phyloP scores from a whole-genome alignment of 2,888 invertebrate genomes.

The Caenorhabditis sp. region DNA sequence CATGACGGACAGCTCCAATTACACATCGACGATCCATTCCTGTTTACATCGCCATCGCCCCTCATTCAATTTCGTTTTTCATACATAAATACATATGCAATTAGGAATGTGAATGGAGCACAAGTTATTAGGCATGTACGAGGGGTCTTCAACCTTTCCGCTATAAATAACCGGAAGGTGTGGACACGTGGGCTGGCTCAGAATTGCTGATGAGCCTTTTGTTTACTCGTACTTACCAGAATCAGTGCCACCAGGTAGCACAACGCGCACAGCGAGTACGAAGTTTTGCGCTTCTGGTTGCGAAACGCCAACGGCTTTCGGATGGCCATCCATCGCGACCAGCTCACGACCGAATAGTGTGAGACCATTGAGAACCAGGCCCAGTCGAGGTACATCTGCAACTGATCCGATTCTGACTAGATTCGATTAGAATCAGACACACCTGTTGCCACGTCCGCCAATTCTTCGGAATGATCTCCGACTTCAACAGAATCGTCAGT shows the following conservation, averaged over 20 bases:
- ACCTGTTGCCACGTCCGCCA: conserved; percentile 75
- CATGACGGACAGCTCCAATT: conserved; percentile 48
- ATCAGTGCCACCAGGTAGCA: conserved; percentile 73
- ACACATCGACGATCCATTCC: conserved; percentile 47
- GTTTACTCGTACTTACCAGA: conserved; percentile 68
- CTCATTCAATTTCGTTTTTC: conserved; percentile 32
- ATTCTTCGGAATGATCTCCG: conserved; percentile 67
- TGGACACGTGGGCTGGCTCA: conserved; percentile 34
- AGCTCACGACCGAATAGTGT: conserved; percentile 74
- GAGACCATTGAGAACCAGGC: conserved; percentile 78
- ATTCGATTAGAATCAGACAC: background rate
- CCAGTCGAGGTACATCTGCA: conserved; percentile 75
- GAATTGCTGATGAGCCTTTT: conserved; percentile 28
- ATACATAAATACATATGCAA: conserved; percentile 52
- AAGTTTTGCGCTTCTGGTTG: conserved; percentile 62
- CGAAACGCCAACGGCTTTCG: conserved; percentile 69
- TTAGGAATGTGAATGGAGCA: conserved; percentile 15
- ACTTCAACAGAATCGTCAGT: conserved; percentile 72
- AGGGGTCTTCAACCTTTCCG: background rate
- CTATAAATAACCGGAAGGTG: conserved; percentile 16
- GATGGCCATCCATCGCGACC: conserved; percentile 76
- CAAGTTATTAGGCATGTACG: background rate
- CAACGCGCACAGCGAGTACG: conserved; percentile 68
- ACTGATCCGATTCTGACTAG: no score
- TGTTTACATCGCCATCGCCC: conserved; percentile 35